Conservation (phyloP, 2,888 invertebrate genomes). For the Eurois occulta region DNA sequence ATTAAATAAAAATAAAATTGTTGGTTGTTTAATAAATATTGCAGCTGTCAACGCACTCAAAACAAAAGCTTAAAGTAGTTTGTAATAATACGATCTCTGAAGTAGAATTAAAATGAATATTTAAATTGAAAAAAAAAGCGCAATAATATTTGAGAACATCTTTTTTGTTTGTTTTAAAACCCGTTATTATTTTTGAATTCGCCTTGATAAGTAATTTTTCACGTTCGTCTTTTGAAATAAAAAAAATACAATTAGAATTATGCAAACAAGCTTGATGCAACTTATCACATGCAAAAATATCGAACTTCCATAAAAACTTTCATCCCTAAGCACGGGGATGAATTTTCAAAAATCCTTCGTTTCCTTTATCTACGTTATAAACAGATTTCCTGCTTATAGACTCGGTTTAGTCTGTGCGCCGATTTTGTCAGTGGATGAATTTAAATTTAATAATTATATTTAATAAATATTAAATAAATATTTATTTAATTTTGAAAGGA, state of each 20-base stretch:
- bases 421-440: background rate
- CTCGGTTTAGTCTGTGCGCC: background rate
- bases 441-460: too few relatives aligned
- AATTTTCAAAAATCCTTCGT: background rate
- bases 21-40: background rate
- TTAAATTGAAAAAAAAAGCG: slow-evolving; percentile 9
- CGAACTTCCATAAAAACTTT: background rate
- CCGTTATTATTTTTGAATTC: background rate
- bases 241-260: background rate
- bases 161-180: background rate
- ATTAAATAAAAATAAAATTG: slow-evolving; percentile 8
- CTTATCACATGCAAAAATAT: too few relatives aligned
- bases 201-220: background rate
- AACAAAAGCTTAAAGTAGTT: slow-evolving; percentile 18
- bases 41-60: background rate
- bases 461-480: too few relatives aligned
- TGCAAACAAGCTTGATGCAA: background rate
- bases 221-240: background rate
- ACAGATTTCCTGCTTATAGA: background rate
- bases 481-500: too few relatives aligned
- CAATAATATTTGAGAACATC: background rate
- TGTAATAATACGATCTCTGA: background rate
- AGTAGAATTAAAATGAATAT: slow-evolving; percentile 4
- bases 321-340: background rate
- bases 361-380: background rate